A percentile compares a stretch with the other conserved stretches of the same genome.
Evolutionary conservation across 2,888 invertebrate species (phyloP).

Genomic region (Mesorhabditis sp.): DNA sequence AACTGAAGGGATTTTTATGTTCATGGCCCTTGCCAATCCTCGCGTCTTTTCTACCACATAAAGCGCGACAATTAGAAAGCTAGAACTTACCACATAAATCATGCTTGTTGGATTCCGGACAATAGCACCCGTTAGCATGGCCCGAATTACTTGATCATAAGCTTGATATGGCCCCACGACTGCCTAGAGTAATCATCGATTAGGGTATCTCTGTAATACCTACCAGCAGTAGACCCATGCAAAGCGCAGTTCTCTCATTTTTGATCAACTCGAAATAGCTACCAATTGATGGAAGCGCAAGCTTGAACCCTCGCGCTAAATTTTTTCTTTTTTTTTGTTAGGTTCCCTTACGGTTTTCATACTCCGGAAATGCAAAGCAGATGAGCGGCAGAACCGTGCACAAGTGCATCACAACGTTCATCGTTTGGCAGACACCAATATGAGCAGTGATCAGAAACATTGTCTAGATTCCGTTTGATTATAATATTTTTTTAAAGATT

Average conservation of each 20-base stretch:
- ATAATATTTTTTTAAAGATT: not conserved
- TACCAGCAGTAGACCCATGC: conserved; percentile 36
- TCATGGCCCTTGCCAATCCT: no score
- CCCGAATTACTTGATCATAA: conserved; percentile 46
- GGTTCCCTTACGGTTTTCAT: conserved; percentile 11
- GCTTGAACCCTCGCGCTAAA: conserved; percentile 8
- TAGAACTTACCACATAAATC: conserved; percentile 28
- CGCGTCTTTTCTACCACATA: not conserved
- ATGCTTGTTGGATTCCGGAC: conserved; percentile 40
- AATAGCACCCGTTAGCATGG: conserved; percentile 34
- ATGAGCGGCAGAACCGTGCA: conserved; percentile 34
- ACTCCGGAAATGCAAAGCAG: conserved; percentile 35
- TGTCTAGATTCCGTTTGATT: conserved; percentile 26
- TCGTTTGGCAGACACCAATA: conserved; percentile 30
- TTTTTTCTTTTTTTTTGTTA: conserved; percentile 7
- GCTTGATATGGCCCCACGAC: conserved; percentile 45
- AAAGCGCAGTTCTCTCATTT: conserved; percentile 28
- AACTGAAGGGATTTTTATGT: conserved; percentile 16
- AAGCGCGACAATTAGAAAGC: conserved; percentile 5
- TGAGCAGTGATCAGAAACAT: conserved; percentile 36
- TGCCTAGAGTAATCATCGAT: conserved; percentile 19
- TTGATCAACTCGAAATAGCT: conserved; percentile 31
- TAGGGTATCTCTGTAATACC: not conserved
- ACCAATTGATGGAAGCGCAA: conserved; percentile 13
- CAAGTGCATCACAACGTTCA: conserved; percentile 32